phyloP scores from a whole-genome alignment of 2,797 vertebrate species.

The Sarcophilus harrisii region DNA sequence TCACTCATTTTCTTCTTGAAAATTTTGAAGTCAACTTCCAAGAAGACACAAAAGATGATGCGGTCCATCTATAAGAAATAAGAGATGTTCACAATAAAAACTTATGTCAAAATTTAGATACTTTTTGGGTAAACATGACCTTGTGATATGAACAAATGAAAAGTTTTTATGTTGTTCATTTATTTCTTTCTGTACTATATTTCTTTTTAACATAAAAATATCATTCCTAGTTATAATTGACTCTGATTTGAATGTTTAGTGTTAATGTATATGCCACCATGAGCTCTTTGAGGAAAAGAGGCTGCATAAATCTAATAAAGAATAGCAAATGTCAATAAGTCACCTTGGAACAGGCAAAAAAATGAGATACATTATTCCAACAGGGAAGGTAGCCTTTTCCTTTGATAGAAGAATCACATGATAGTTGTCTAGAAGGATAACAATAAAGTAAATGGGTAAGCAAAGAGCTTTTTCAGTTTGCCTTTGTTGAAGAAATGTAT shows the following conservation, averaged over 20 bases:
- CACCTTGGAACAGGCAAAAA: constrained; percentile 74
- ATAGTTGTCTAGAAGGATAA: constrained; percentile 72
- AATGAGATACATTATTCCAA: constrained; percentile 77
- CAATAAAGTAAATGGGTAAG: constrained; percentile 77
- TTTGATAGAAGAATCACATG: constrained; percentile 75
- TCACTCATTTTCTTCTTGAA: constrained; percentile 97
- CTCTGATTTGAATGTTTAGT: neutral
- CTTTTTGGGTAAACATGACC: constrained; percentile 16
- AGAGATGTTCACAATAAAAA: constrained; percentile 70
- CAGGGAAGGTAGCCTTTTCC: constrained; percentile 74
- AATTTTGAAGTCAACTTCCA: constrained; percentile 97
- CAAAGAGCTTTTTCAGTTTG: constrained; percentile 77
- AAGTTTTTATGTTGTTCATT: neutral
- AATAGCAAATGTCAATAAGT: constrained; percentile 73
- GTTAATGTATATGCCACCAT: constrained; percentile 46
- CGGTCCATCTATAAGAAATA: constrained; percentile 92
- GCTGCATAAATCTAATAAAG: constrained; percentile 66
- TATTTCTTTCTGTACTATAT: constrained; percentile 65
- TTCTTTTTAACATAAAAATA: neutral
- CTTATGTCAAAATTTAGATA: neutral
- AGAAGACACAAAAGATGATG: constrained; percentile 99
- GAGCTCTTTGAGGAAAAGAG: constrained; percentile 31
- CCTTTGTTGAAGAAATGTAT: constrained; percentile 77
- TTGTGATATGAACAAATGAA: constrained; percentile 48
- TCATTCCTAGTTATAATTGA: neutral